A percentile compares a stretch with the other conserved stretches of the same genome.
These are phyloP conservation scores for Pseudotriccus pelzelni DNA, from an alignment of 2,797 vertebrate genomes.

Conservation along the genomic window DNA sequence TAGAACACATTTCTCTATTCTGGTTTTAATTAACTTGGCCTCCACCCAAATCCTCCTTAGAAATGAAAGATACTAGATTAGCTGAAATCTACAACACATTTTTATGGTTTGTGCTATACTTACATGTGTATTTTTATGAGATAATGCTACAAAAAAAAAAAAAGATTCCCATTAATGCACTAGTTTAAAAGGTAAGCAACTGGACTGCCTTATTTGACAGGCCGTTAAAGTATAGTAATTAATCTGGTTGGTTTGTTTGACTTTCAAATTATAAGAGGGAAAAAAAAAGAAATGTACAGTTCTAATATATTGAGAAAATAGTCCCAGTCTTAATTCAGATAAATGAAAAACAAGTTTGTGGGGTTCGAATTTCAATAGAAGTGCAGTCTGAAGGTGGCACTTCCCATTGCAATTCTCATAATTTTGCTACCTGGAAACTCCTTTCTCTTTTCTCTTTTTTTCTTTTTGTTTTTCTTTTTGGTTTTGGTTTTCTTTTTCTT, in stretches of 20 bases:
- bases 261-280: background rate
- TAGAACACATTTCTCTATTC: slow-evolving; percentile 40
- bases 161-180: background rate
- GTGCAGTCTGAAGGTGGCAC: background rate
- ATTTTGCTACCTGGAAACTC: background rate
- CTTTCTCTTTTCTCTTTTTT: too few relatives aligned
- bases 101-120: slow-evolving; percentile 30
- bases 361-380: background rate
- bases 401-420: background rate
- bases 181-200: background rate
- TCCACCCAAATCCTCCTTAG: slow-evolving; percentile 28
- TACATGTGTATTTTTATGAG: slow-evolving; percentile 13
- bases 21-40: slow-evolving; percentile 57
- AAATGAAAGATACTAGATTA: slow-evolving; percentile 36
- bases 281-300: background rate
- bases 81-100: slow-evolving; percentile 15
- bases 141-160: background rate
- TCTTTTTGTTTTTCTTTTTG: too few relatives aligned
- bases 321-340: background rate
- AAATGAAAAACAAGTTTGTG: background rate
- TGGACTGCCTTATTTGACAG: background rate
- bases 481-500: too few relatives aligned
- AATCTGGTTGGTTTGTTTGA: background rate
- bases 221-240: background rate
- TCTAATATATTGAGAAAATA: background rate